Percentiles rank a stretch among this genome's conserved stretches.
Evolutionary conservation across 2,888 invertebrate genomes (phyloP).

Genomic region (Hydriomena furcata): DNA sequence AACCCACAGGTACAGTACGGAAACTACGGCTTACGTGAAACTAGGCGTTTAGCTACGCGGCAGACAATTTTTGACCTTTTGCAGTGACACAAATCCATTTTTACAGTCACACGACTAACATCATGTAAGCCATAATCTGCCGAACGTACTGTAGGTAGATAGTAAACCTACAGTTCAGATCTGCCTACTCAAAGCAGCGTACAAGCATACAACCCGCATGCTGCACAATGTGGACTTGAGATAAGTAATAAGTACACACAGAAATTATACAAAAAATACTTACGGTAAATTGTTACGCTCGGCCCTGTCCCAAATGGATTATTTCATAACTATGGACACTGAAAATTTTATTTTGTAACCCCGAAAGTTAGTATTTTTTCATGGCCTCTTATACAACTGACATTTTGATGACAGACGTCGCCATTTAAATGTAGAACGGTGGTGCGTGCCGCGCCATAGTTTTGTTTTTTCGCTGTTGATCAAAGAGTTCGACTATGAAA

Average conservation of each 20-base stretch:
- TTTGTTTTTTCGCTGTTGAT: conserved; percentile 7
- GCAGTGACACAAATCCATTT: too few species aligned
- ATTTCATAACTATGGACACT: conserved; percentile 64
- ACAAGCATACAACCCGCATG: too few species aligned
- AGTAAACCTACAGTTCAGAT: too few species aligned
- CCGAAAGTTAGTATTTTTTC: conserved; percentile 51
- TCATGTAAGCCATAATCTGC: too few species aligned
- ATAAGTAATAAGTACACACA: not conserved
- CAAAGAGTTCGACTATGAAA: conserved; percentile 11
- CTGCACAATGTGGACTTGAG: too few species aligned
- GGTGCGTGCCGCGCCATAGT: conserved; percentile 26
- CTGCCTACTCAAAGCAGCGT: too few species aligned
- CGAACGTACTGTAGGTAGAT: too few species aligned
- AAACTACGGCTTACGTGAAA: too few species aligned
- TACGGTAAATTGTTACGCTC: conserved; percentile 46
- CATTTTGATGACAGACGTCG: conserved; percentile 45
- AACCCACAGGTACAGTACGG: too few species aligned
- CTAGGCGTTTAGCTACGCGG: too few species aligned
- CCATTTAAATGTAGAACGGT: conserved; percentile 56
- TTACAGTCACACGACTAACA: too few species aligned
- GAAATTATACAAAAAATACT: conserved; percentile 43
- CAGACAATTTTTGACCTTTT: too few species aligned
- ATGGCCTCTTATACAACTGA: conserved; percentile 58
- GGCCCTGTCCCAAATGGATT: conserved; percentile 47
- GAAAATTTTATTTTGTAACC: conserved; percentile 83